These are phyloP conservation scores for Eristalinus sepulchralis DNA, from an alignment of 2,888 invertebrate species.

Conservation along the genomic window DNA sequence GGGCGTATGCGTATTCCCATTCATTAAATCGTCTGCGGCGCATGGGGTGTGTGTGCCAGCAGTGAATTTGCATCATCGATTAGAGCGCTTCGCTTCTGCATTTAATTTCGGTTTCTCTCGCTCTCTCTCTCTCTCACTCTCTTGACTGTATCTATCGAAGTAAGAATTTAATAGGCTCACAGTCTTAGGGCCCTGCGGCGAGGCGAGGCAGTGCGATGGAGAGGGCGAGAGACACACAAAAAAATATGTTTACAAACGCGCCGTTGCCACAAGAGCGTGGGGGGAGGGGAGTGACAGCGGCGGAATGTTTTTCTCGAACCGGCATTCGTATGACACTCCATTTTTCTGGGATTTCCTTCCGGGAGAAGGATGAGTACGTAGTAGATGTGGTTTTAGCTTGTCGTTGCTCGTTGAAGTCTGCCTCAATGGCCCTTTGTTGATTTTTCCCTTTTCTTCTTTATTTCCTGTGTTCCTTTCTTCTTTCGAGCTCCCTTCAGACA, in stretches of 20 bases:
- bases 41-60: constrained; percentile 50
- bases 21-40: constrained; percentile 65
- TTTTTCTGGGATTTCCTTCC: constrained; percentile 65
- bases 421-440: constrained; percentile 63
- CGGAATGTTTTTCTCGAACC: constrained; percentile 51
- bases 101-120: constrained; percentile 5
- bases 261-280: background rate
- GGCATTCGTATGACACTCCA: constrained; percentile 61
- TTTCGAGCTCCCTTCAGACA: constrained; percentile 21
- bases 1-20: constrained; percentile 67
- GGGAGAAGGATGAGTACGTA: constrained; percentile 58
- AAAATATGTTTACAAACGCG: constrained; percentile 36
- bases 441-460: constrained; percentile 51
- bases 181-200: background rate
- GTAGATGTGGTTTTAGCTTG: constrained; percentile 51
- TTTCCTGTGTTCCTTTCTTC: constrained; percentile 58
- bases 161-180: constrained; percentile 8
- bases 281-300: constrained; percentile 33
- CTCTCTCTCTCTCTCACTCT: background rate
- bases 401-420: constrained; percentile 56
- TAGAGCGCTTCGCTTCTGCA: constrained; percentile 37
- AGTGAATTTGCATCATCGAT: constrained; percentile 64
- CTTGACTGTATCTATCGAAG: constrained; percentile 24
- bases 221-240: background rate
- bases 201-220: background rate